Evolutionary conservation across 37 sponge, comb jelly and placozoan genomes (phyloP).

Genomic region (Tethya wilhelma): DNA sequence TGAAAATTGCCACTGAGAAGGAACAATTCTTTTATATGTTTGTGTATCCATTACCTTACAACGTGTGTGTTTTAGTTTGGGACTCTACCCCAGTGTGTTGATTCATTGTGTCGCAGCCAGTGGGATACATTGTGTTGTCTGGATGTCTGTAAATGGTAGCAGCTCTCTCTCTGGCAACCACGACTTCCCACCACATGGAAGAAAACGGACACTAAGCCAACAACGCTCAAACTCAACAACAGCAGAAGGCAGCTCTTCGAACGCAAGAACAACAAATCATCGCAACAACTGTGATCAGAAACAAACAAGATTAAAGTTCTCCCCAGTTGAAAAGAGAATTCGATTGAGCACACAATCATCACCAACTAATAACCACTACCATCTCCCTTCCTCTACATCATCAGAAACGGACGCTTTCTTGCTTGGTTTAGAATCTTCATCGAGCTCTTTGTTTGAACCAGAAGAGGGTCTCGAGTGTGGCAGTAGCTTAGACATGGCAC

Average conservation of each 20-base stretch:
- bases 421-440: not conserved
- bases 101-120: no score
- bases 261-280: not conserved
- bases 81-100: no score
- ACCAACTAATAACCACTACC: not conserved
- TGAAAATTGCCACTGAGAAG: no score
- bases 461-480: not conserved
- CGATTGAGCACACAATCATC: not conserved
- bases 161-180: slow-evolving; percentile 13
- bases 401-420: no score
- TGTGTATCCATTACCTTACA: no score
- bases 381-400: no score
- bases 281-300: not conserved
- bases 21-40: no score
- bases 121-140: not conserved
- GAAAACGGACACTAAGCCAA: slow-evolving; percentile 46
- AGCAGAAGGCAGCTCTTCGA: not conserved
- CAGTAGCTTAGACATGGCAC: not conserved
- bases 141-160: slow-evolving; percentile 51
- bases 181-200: slow-evolving; percentile 29
- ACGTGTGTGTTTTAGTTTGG: no score
- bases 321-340: slow-evolving; percentile 3
- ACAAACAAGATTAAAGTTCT: not conserved
- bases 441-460: not conserved
- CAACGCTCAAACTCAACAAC: not conserved